phyloP scores from a whole-genome alignment of 2,113 vertebrate genomes.

The Chionomys nivalis region DNA sequence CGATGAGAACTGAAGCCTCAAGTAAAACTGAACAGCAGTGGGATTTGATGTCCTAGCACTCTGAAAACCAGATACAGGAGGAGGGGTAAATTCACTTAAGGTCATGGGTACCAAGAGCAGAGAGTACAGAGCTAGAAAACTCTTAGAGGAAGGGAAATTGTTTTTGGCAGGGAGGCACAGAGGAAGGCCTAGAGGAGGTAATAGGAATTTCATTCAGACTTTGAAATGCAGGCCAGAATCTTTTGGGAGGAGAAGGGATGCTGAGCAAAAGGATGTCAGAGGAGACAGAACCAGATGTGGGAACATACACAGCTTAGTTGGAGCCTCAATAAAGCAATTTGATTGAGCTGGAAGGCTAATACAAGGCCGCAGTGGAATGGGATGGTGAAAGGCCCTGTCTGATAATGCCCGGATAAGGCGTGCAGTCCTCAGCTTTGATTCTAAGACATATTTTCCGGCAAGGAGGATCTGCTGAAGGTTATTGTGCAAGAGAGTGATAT shows the following conservation, averaged over 20 bases:
- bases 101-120: no score
- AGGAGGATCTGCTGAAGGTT: conserved; percentile 42
- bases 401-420: neutral
- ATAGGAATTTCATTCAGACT: conserved; percentile 29
- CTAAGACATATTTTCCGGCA: neutral
- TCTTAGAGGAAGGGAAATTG: neutral
- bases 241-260: neutral
- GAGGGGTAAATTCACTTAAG: neutral
- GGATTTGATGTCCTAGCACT: neutral
- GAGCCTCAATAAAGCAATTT: neutral
- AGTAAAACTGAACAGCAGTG: neutral
- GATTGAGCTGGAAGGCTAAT: neutral
- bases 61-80: neutral
- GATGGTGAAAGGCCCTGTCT: conserved; percentile 48
- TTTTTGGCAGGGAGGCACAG: neutral
- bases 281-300: neutral
- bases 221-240: neutral
- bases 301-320: neutral
- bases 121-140: neutral
- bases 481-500: conserved; percentile 6
- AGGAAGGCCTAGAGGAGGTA: neutral
- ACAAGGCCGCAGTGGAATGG: neutral
- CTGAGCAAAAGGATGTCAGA: neutral
- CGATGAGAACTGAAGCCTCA: neutral
- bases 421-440: conserved; percentile 32